Percentiles rank a stretch among this genome's conserved stretches.
phyloP scores from a whole-genome alignment of 2,888 invertebrate genomes.

The Platerodrilus igneus region DNA sequence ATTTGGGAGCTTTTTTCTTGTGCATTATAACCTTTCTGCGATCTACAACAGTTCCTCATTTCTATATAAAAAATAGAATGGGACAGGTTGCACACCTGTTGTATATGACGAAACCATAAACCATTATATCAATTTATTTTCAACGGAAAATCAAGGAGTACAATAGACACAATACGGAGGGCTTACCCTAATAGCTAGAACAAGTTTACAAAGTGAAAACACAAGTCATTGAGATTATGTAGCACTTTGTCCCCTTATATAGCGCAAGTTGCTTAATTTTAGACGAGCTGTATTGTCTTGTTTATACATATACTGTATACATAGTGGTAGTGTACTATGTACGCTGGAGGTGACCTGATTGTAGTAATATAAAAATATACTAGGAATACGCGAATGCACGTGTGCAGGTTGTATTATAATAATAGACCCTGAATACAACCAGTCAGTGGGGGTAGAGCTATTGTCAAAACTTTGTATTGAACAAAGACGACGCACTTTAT shows the following conservation, averaged over 20 bases:
- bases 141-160: conserved; percentile 41
- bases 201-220: conserved; percentile 34
- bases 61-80: conserved; percentile 32
- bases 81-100: conserved; percentile 46
- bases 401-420: conserved; percentile 23
- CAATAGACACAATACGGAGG: conserved; percentile 34
- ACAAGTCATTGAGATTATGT: conserved; percentile 35
- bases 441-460: no score
- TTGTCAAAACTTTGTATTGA: no score
- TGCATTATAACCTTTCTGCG: no score
- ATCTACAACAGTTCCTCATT: no score
- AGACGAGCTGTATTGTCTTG: conserved; percentile 20
- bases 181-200: conserved; percentile 31
- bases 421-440: conserved; percentile 11
- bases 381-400: no score
- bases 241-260: conserved; percentile 29
- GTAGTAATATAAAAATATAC: no score
- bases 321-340: no score
- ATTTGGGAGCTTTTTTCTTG: no score
- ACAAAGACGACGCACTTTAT: no score
- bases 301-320: no score
- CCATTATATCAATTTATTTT: conserved; percentile 41
- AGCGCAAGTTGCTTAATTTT: conserved; percentile 34
- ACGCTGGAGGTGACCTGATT: no score
- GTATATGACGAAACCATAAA: conserved; percentile 24